phyloP scores from a whole-genome alignment of 1,140 invertebrate genomes.

The Drosophila azteca region DNA sequence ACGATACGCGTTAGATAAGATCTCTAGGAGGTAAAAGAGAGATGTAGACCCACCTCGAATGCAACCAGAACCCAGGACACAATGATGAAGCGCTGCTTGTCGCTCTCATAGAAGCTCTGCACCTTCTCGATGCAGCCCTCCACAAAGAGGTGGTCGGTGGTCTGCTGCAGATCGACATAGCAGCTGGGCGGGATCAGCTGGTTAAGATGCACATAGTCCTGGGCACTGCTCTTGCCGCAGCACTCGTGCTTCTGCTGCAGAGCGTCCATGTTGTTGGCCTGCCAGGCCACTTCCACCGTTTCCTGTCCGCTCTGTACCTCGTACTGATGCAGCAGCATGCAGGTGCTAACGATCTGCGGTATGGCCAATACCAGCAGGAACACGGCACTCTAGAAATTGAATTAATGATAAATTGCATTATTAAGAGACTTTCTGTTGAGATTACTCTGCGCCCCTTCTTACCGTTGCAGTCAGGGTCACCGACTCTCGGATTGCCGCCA shows the following conservation, averaged over 20 bases:
- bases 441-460: constrained; percentile 12
- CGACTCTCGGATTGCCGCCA: constrained; percentile 70
- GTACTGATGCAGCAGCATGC: constrained; percentile 52
- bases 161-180: constrained; percentile 56
- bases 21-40: not conserved
- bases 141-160: constrained; percentile 48
- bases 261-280: constrained; percentile 72
- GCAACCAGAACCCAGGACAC: constrained; percentile 69
- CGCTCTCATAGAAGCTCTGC: constrained; percentile 64
- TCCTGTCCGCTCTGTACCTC: constrained; percentile 56
- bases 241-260: constrained; percentile 70
- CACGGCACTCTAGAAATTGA: constrained; percentile 55
- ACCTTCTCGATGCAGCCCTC: constrained; percentile 71
- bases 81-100: constrained; percentile 61
- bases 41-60: constrained; percentile 57
- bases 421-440: not conserved
- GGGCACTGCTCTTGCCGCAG: constrained; percentile 70
- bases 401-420: not conserved
- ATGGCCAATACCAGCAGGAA: constrained; percentile 70
- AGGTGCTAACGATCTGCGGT: constrained; percentile 59
- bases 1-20: not conserved
- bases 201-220: constrained; percentile 69
- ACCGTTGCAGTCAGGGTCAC: constrained; percentile 66
- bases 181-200: constrained; percentile 70
- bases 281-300: constrained; percentile 69